A percentile compares a stretch with the other conserved stretches of the same genome.
Conservation (phyloP, 2,888 invertebrate genomes). For the Latrodectus elegans region DNA sequence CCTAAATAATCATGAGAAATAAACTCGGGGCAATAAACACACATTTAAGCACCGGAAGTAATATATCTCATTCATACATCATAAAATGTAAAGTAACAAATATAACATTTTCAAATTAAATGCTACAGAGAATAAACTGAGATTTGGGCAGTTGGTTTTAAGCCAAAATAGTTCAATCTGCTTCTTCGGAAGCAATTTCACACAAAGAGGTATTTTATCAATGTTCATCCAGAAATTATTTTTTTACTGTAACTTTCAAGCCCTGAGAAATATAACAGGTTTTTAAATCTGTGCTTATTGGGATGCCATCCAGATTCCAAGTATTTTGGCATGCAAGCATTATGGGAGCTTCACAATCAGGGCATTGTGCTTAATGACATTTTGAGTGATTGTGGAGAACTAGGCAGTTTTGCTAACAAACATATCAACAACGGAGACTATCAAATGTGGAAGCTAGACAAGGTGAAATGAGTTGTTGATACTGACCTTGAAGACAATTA, state of each 20-base stretch:
- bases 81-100: too few species aligned
- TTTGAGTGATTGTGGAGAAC: conserved; percentile 8
- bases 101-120: too few species aligned
- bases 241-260: conserved; percentile 11
- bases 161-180: conserved; percentile 26
- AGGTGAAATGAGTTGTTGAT: too few species aligned
- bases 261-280: conserved; percentile 37
- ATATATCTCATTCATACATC: too few species aligned
- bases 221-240: conserved; percentile 25
- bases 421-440: not conserved
- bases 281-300: conserved; percentile 15
- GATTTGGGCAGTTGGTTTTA: not conserved
- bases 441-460: too few species aligned
- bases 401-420: conserved; percentile 4
- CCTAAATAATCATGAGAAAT: too few species aligned
- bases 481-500: too few species aligned
- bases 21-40: too few species aligned
- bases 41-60: too few species aligned
- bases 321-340: conserved; percentile 23
- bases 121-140: too few species aligned
- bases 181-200: conserved; percentile 4
- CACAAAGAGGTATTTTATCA: conserved; percentile 16
- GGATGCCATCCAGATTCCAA: conserved; percentile 36
- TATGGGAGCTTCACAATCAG: conserved; percentile 35
- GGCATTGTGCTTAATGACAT: conserved; percentile 37